Evolutionary conservation across 2,113 vertebrate species (phyloP).

Genomic region (Scytalopus superciliaris): DNA sequence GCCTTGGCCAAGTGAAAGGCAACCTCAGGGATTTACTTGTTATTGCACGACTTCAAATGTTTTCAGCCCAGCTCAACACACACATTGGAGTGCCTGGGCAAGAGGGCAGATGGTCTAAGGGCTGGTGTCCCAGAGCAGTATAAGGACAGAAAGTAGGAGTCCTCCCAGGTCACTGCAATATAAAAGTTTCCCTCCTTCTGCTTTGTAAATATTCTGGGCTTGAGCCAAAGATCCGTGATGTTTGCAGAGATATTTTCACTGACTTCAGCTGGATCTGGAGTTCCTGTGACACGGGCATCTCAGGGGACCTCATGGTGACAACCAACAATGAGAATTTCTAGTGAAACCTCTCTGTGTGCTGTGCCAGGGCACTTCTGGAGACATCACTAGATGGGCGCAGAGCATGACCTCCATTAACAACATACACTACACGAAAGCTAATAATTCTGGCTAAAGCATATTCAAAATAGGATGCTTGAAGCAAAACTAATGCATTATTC

Average conservation of each 20-base stretch:
- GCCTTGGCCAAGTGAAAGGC: background rate
- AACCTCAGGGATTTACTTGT: background rate
- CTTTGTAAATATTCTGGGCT: background rate
- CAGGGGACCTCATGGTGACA: background rate
- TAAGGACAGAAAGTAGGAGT: background rate
- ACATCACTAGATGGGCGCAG: background rate
- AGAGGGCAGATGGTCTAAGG: background rate
- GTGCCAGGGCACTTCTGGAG: background rate
- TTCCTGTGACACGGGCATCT: background rate
- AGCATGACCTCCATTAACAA: constrained; percentile 6
- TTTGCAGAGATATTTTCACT: background rate
- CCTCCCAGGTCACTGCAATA: background rate
- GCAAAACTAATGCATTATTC: constrained; percentile 65
- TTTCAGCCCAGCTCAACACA: background rate
- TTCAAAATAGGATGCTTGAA: constrained; percentile 48
- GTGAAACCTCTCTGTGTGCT: background rate
- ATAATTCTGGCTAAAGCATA: constrained; percentile 42
- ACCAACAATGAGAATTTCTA: background rate
- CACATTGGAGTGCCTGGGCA: rapidly evolving
- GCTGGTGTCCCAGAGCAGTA: background rate
- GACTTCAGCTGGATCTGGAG: background rate
- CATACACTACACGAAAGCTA: constrained; percentile 13
- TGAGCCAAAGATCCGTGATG: background rate
- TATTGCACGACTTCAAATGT: background rate
- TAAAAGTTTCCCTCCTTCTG: background rate